These are phyloP conservation scores for Tenthredo distinguenda DNA, from an alignment of 2,888 invertebrate species.

Conservation along the genomic window DNA sequence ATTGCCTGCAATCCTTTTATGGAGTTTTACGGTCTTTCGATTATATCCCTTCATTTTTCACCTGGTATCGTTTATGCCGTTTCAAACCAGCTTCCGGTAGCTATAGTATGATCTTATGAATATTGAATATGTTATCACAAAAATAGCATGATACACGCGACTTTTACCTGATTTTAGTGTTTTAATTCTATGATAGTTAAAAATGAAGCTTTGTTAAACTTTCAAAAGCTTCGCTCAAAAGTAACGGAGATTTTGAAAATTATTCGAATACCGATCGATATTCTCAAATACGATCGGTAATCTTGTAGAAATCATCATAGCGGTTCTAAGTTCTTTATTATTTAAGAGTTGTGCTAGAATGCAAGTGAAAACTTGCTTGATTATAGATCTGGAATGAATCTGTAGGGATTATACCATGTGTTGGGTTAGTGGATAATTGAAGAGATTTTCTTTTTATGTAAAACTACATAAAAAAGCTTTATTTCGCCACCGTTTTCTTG, in stretches of 20 bases:
- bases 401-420: neutral
- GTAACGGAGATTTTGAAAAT: neutral
- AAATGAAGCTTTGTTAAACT: neutral
- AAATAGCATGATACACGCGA: neutral
- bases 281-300: neutral
- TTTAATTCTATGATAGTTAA: neutral
- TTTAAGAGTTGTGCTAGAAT: slow-evolving; percentile 2
- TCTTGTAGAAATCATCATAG: neutral
- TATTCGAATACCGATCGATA: neutral
- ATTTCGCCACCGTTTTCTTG: slow-evolving; percentile 79
- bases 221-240: neutral
- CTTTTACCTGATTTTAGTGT: neutral
- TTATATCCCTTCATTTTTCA: neutral
- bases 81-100: neutral
- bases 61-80: neutral
- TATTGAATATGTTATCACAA: neutral
- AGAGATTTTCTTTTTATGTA: slow-evolving; percentile 28
- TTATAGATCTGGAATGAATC: neutral
- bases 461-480: slow-evolving; percentile 73
- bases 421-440: neutral
- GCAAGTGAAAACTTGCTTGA: slow-evolving; percentile 16
- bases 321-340: neutral
- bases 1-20: neutral
- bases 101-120: neutral
- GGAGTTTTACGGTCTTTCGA: slow-evolving; percentile 17